Base-by-base conservation (phyloP, 1,140 invertebrate genomes). In the Zeugodacus cucurbitae region DNA sequence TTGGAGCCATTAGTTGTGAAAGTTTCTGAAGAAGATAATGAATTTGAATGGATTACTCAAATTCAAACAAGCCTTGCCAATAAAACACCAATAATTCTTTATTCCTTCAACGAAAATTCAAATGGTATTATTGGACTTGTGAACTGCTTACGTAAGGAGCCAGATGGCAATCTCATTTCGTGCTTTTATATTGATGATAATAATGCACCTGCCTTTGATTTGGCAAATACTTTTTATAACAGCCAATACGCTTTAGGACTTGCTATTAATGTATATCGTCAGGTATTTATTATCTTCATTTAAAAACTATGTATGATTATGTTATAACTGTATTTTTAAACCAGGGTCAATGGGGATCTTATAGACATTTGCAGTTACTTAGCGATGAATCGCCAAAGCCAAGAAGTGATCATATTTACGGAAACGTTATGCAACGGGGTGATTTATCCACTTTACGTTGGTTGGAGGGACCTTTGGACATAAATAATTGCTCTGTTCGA, bases 381-480 rank as follows among this genome's bases (percentile, higher is more conserved):
- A 62, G 93, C 7, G 89, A 93, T 59, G 93, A 93, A 5, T 92
- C 94, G 14, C 92, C 57, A 22, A 89, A 87, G 11, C 37, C 89
- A 2, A 88, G 90, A 57, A 20, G 87, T 6, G 91, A 94, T 86
- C 96, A 99, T 94, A 96, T 96, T 0, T 98, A 95, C 92, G 96
- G 96, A 0, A 97, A 98, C 93, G 96, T 97, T 1, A 89, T 95
- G 2, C 96, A 96, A 10, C 95, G 96, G 89, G 98, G 98, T 85
- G 98, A 99, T 93, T 94, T 99, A 29, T 97, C 96, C 0, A 97
- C 97, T 57, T 91, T 99, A 1, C 95, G 94, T 20, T 99, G 98
- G 98, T 94, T 98, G 1, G 94, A 97, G 93, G 96, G 95, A 87
- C 95, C 87, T 86, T 95, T 86, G 88, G 89, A 89, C 87, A 91